Evolutionary conservation across 2,797 vertebrate species (phyloP), one percentile per base, ranked within the genome.

Genomic region (Cichlasoma orientale): DNA sequence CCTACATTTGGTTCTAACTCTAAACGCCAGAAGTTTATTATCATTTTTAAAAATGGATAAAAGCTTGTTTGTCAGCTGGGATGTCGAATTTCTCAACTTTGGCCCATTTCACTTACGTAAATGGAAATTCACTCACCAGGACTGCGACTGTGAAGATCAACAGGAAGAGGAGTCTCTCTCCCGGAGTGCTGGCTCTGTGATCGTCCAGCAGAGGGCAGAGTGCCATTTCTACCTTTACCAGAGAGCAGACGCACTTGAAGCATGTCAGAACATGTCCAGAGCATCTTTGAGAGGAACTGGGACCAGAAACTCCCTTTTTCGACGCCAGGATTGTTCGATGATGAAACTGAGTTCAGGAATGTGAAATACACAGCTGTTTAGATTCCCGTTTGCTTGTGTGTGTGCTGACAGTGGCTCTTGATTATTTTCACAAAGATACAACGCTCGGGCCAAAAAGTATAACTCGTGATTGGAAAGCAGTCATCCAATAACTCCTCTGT

Each of bases 211-310:
- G 96, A 89, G 95, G 95, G 95, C 95, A 93, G 90, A 69, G 63
- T 78, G 53, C 14, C 3, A 12, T 33, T 54, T 29, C 0, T 7
- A 10, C 27, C 21, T 56, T 12, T 3, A n/a, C 66, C 4, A 14
- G n/a, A 41, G 10, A 14, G 80, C 55, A 44, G 82, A 88, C 78
- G 70, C 68, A 47, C 73, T 77, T 55, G 41, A 77, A 91, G 72
- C 94, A 93, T 95, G 93, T 96, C 94, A 79, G 91, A 95, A 95
- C 95, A 95, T 95, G 95, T 96, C 93, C 92, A 80, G 66, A 82
- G 79, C 88, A 83, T 88, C 80, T 56, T 63, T 68, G 74, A 50
- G 13, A 9, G 55, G 25, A 56, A 69, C 2, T 2, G 3, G 52
- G 66, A 50, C 74, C 5, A 66, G 55, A 88, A 84, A 74, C 10